Evolutionary conservation across 2,113 vertebrate genomes (phyloP), one percentile per base, ranked within the genome.

Genomic region (Amia ocellicauda): DNA sequence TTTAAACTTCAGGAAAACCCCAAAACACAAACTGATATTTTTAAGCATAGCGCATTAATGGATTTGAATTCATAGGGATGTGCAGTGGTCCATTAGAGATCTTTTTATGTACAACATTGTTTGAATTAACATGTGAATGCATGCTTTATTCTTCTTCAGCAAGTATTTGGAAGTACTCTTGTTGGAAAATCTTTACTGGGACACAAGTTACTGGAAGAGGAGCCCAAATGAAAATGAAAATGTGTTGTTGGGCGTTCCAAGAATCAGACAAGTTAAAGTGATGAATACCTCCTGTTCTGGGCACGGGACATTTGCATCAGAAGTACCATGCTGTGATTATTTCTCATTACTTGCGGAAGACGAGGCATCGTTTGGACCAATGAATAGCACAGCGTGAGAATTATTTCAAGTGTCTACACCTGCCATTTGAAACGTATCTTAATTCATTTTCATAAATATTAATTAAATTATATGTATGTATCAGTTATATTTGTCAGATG

Each of bases 231-330:
- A 17, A 61, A 61, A 61, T 23, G 24, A 61, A 42, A 61, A 61
- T 14, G 23, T 61, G n/a, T 17, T 61, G 59, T 14, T 61, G 36
- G 59, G 59, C 11, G 59, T 61, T n/a, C 59, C 59, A 47, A 27
- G 59, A 27, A 61, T 61, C 8, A 27, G 36, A 19, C 59, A 61
- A 47, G 29, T 61, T 9, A 61, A 61, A 47, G 59, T 61, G 59
- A 10, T 16, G 19, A 61, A 61, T 14, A 42, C 17, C 1, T 61
- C 59, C 23, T 61, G 59, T 47, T 17, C 41, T n/a, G 9, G 52
- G 29, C 59, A 61, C 23, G 9, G 26, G 14, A 19, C 19, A 19
- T 61, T 61, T 45, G 23, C 19, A 9, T 24, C 16, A 14, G 31
- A 47, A 29, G 23, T 42, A 8, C 13, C 52, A 24, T 26, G 59